These are phyloP conservation scores for Xenopus petersii DNA, from an alignment of 2,797 vertebrate species.

Conservation along the genomic window DNA sequence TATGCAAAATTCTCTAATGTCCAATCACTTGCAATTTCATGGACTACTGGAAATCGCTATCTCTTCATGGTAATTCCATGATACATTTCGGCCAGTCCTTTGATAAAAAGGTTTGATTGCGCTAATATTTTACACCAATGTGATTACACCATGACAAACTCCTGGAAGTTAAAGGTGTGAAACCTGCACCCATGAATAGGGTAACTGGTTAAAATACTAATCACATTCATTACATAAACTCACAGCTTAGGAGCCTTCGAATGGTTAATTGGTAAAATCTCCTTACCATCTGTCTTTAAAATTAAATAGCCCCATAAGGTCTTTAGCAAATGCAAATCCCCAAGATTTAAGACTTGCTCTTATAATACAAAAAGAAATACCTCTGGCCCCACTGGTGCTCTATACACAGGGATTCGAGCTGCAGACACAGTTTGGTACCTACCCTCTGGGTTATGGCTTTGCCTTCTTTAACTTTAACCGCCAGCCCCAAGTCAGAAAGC, in stretches of 20 bases:
- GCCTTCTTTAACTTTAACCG: constrained; percentile 71
- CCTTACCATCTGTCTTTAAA: constrained; percentile 54
- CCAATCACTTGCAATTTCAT: no score
- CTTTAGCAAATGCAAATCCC: constrained; percentile 58
- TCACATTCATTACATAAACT: constrained; percentile 36
- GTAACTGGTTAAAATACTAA: not conserved
- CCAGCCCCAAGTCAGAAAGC: constrained; percentile 89
- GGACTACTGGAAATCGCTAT: no score
- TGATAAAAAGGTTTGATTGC: no score
- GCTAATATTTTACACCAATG: no score
- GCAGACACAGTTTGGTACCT: constrained; percentile 54
- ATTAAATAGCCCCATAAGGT: constrained; percentile 57
- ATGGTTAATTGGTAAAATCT: constrained; percentile 57
- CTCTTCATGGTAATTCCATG: no score
- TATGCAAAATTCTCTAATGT: no score
- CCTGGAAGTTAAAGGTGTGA: not conserved
- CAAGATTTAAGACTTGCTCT: constrained; percentile 53
- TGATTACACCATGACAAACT: no score
- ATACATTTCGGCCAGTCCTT: no score
- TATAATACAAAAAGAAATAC: constrained; percentile 50
- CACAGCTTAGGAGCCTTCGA: constrained; percentile 35
- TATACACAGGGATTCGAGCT: not conserved
- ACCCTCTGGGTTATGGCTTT: constrained; percentile 83
- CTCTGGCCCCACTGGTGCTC: constrained; percentile 21
- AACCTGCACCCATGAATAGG: not conserved